These are phyloP conservation scores for Gracilinanus agilis DNA, from an alignment of 2,113 vertebrate genomes.

Conservation along the genomic window DNA sequence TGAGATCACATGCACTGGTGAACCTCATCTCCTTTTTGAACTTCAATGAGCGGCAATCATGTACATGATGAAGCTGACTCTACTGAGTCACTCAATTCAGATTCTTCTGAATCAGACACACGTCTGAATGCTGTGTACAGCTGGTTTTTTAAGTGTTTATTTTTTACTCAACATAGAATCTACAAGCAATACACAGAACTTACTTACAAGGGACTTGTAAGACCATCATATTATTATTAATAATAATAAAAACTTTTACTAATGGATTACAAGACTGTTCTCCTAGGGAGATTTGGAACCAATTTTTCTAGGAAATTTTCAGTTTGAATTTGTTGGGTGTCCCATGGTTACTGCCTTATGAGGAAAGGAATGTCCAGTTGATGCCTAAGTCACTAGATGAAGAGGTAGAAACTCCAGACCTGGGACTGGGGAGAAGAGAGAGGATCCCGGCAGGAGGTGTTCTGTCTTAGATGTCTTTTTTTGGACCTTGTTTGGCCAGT, in stretches of 20 bases:
- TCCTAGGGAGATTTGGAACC: background rate
- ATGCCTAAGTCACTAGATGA: background rate
- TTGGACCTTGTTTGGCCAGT: background rate
- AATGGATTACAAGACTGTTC: background rate
- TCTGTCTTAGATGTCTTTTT: background rate
- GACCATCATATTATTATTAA: background rate
- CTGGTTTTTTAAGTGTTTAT: background rate
- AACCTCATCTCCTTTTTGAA: background rate
- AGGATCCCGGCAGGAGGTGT: background rate
- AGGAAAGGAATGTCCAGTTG: background rate
- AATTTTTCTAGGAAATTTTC: background rate
- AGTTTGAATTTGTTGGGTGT: background rate
- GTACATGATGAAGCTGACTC: background rate
- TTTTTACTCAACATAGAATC: background rate
- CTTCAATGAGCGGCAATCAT: background rate
- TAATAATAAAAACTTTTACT: background rate
- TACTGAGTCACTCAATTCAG: background rate
- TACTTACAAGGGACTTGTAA: background rate
- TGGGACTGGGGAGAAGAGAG: background rate
- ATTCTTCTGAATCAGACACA: background rate
- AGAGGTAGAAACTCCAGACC: background rate
- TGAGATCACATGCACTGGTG: background rate
- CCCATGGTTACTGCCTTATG: background rate
- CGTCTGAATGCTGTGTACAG: background rate
- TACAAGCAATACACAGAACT: background rate